Base-by-base conservation (phyloP, 1,140 invertebrate species). In the Drosophila azteca region DNA sequence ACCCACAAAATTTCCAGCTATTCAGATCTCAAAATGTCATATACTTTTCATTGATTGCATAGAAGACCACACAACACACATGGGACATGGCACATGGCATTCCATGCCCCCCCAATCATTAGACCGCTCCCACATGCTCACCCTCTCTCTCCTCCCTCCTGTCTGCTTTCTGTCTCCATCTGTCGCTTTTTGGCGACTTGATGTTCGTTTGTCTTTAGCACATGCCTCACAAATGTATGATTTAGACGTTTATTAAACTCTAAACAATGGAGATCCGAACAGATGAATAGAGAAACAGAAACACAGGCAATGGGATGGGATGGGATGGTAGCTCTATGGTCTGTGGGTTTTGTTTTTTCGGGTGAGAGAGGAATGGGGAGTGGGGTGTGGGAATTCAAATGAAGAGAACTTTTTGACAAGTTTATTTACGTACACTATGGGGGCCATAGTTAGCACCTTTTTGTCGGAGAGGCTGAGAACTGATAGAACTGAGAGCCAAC, bases 191-290 rank as follows among this genome's bases (percentile, higher is more conserved):
- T 54, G 53, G 46, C 58, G 69, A 66, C 58, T 73, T 59, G 51
- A 68, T 70, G 78, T 78, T 78, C 83, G 78, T 85, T 85, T 85
- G 82, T 85, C 82, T 85, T 85, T 85, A 85, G 78, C 82, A 85
- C 79, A 63, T 72, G 83, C 70, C 75, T 85, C 82, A 87, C 78
- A 88, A 85, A 85, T 68, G 78, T 85, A 87, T 87, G 83, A 87
- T 85, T 85, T 75, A 63, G 78, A 79, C 83, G 82, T 82, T 85
- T 85, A 85, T 85, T 85, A 87, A 85, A 87, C 69, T 54, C 60
- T 62, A 85, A 85, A 85, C 82, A 85, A 85, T 88, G 51, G 51
- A 26, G 13, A 15, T 35, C 43, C 13, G 44, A 22, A 7, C 22
- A 29, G 39, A 22, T 43, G 55, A 22, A 55, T 22, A 15, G 50